Conservation (phyloP, 2,888 invertebrate species). For the Athrips mouffetella region DNA sequence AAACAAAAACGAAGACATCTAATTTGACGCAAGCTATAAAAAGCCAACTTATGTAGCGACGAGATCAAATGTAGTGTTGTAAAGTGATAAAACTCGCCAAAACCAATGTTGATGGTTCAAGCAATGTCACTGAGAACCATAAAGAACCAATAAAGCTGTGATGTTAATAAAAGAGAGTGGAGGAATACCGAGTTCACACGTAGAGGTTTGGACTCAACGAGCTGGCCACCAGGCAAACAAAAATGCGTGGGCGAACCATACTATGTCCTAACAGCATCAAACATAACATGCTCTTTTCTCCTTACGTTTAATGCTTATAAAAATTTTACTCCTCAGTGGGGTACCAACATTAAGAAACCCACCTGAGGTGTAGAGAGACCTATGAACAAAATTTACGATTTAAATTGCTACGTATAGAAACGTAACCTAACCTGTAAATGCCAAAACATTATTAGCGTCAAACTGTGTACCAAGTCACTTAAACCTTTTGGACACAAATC, state of each 20-base stretch:
- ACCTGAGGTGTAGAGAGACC: conserved; percentile 4
- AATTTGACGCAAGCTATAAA: conserved; percentile 7
- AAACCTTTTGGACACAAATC: neutral
- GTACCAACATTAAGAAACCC: conserved; percentile 1
- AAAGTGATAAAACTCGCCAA: conserved; percentile 15
- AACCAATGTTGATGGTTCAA: conserved; percentile 15
- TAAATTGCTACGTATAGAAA: neutral
- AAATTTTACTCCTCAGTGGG: conserved; percentile 10
- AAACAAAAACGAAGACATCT: conserved; percentile 12
- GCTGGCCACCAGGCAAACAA: conserved; percentile 17
- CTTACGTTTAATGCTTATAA: conserved; percentile 9
- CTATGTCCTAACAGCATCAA: conserved; percentile 21
- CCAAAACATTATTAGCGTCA: conserved; percentile 40
- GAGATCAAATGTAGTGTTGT: conserved; percentile 12
- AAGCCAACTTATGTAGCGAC: conserved; percentile 8
- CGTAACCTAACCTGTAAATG: neutral
- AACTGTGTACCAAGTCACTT: conserved; percentile 20
- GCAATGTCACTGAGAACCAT: conserved; percentile 12
- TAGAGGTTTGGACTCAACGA: conserved; percentile 16
- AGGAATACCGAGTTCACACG: conserved; percentile 27
- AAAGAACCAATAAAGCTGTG: conserved; percentile 14
- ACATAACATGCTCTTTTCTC: conserved; percentile 15
- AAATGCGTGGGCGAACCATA: conserved; percentile 26
- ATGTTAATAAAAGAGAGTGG: conserved; percentile 25
- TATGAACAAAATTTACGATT: conserved; percentile 3